Conservation (phyloP, 2,888 invertebrate species). For the Drosophila mettleri region DNA sequence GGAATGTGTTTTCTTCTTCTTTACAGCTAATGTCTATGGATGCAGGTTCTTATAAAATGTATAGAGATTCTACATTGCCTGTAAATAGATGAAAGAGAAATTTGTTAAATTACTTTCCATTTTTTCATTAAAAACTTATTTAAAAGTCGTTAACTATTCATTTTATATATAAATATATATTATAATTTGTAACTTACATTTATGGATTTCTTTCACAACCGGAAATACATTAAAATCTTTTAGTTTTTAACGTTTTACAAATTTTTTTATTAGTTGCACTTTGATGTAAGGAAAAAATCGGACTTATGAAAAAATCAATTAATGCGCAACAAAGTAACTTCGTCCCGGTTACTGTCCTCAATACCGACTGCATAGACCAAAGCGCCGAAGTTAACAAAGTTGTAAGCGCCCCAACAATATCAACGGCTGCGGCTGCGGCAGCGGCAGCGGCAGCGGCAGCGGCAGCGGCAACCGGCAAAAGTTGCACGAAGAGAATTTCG, state of each 20-base stretch:
- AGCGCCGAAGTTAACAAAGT: constrained; percentile 79
- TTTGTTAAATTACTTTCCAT: background rate
- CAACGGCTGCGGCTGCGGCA: constrained; percentile 20
- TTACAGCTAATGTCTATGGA: constrained; percentile 9
- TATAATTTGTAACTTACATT: background rate
- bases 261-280: constrained; percentile 11
- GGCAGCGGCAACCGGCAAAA: constrained; percentile 49
- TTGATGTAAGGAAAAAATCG: constrained; percentile 30
- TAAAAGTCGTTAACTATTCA: no score
- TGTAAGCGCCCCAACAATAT: constrained; percentile 56
- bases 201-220: background rate
- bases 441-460: constrained; percentile 23
- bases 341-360: constrained; percentile 82
- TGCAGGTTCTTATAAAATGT: constrained; percentile 16
- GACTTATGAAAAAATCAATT: constrained; percentile 73
- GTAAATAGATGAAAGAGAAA: constrained; percentile 19
- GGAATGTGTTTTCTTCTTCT: constrained; percentile 33
- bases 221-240: background rate
- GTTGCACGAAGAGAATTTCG: constrained; percentile 51
- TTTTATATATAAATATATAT: background rate
- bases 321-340: constrained; percentile 81
- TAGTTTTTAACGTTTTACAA: background rate
- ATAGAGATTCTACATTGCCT: constrained; percentile 46
- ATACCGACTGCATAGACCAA: constrained; percentile 72
- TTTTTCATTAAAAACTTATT: no score